Percentiles rank a stretch among this genome's conserved stretches.
Evolutionary conservation across 1,140 invertebrate species (phyloP).

Genomic region (Stegodyphus dumicola): DNA sequence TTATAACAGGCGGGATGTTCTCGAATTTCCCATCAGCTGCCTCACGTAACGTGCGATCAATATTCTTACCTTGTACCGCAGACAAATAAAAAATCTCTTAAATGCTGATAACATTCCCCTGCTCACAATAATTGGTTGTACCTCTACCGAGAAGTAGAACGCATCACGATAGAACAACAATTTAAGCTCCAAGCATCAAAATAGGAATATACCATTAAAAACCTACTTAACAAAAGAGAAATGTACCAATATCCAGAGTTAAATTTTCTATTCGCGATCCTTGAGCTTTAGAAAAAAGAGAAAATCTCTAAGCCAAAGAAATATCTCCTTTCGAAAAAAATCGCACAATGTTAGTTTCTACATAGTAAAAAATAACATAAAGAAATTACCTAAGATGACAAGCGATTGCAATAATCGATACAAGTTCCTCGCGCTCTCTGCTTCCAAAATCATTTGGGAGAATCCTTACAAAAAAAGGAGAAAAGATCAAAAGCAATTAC

Average conservation of each 20-base stretch:
- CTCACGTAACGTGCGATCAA: too few relatives aligned
- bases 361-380: constrained; percentile 10
- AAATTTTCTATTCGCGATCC: constrained; percentile 4
- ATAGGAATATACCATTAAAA: constrained; percentile 27
- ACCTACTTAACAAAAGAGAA: constrained; percentile 39
- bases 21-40: too few relatives aligned
- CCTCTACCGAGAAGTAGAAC: background rate
- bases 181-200: constrained; percentile 23
- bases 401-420: constrained; percentile 53
- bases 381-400: constrained; percentile 32
- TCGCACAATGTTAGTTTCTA: constrained; percentile 24
- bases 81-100: constrained; percentile 2
- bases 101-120: constrained; percentile 4
- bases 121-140: constrained; percentile 2
- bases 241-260: constrained; percentile 11
- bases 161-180: background rate
- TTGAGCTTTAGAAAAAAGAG: background rate
- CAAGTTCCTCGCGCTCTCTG: constrained; percentile 10
- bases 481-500: constrained; percentile 56
- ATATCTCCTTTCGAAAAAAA: constrained; percentile 4
- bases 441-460: constrained; percentile 43
- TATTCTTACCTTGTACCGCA: too few relatives aligned
- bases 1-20: too few relatives aligned
- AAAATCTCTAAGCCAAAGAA: background rate
- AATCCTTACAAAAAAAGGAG: constrained; percentile 6